Evolutionary conservation across 2,888 invertebrate genomes (phyloP).

Genomic region (Lepidochitona cinerea): DNA sequence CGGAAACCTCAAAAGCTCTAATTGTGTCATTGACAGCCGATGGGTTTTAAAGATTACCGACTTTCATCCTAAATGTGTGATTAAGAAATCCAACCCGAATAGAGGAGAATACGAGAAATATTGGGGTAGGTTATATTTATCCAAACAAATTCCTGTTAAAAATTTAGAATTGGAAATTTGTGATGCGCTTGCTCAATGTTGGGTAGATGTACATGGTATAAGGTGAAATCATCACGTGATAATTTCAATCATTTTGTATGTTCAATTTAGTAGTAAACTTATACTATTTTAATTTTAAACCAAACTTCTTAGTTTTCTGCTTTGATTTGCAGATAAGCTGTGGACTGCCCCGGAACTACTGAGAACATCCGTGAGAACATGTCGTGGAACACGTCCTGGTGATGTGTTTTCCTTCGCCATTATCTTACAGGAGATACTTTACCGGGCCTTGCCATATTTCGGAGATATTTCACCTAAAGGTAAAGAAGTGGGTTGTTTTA

Average conservation of each 20-base stretch:
- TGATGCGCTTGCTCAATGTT: too few species aligned
- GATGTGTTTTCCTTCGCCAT: constrained; percentile 3
- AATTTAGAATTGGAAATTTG: too few species aligned
- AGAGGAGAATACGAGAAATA: background rate
- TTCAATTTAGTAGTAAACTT: too few species aligned
- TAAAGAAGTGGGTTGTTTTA: too few species aligned
- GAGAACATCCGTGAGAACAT: background rate
- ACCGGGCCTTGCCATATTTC: background rate
- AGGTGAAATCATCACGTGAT: too few species aligned
- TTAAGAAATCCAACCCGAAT: background rate
- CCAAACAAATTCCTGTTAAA: too few species aligned
- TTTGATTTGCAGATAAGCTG: background rate
- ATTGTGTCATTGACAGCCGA: background rate
- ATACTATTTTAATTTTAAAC: too few species aligned
- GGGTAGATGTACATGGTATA: too few species aligned
- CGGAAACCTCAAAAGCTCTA: background rate
- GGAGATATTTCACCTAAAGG: background rate
- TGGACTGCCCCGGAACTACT: constrained; percentile 7
- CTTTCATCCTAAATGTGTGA: background rate
- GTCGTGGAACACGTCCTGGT: background rate
- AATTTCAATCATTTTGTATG: too few species aligned
- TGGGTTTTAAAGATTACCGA: background rate
- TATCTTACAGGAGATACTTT: constrained; percentile 1
- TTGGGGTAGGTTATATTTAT: background rate
- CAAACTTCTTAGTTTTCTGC: too few species aligned